phyloP scores from a whole-genome alignment of 2,888 invertebrate genomes.

The Philopedon plagiatum region DNA sequence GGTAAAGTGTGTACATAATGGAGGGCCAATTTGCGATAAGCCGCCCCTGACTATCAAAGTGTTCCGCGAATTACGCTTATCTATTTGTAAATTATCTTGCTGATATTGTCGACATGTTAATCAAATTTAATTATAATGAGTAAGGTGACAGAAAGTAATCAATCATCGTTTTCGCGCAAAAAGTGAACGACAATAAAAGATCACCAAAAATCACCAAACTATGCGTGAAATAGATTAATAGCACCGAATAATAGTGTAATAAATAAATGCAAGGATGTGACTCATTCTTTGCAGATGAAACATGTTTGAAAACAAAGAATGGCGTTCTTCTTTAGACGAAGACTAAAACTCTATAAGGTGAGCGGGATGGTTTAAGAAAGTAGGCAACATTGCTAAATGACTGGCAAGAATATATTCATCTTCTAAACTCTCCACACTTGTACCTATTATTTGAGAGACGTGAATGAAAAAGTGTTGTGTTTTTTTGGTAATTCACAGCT shows the following conservation, averaged over 20 bases:
- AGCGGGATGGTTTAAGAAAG: not conserved
- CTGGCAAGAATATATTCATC: too few species aligned
- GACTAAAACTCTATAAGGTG: conserved; percentile 19
- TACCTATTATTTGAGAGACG: too few species aligned
- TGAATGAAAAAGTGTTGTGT: too few species aligned
- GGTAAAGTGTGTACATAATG: not conserved
- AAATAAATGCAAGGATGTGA: not conserved
- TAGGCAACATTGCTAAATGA: not conserved
- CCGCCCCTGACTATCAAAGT: not conserved
- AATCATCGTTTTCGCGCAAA: conserved; percentile 13
- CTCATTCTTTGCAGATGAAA: not conserved
- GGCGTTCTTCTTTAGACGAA: conserved; percentile 19
- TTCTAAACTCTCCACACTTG: too few species aligned
- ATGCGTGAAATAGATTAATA: not conserved
- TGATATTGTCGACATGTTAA: not conserved
- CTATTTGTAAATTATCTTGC: not conserved
- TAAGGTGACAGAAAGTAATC: conserved; percentile 15
- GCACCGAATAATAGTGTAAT: not conserved
- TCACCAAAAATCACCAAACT: not conserved
- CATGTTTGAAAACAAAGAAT: conserved; percentile 2
- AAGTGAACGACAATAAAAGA: not conserved
- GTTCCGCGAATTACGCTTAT: not conserved
- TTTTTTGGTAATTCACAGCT: too few species aligned
- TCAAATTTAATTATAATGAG: not conserved
- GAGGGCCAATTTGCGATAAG: not conserved